These are phyloP conservation scores for Rhynchonema sp. DNA, from an alignment of 2,888 invertebrate species.

Conservation along the genomic window DNA sequence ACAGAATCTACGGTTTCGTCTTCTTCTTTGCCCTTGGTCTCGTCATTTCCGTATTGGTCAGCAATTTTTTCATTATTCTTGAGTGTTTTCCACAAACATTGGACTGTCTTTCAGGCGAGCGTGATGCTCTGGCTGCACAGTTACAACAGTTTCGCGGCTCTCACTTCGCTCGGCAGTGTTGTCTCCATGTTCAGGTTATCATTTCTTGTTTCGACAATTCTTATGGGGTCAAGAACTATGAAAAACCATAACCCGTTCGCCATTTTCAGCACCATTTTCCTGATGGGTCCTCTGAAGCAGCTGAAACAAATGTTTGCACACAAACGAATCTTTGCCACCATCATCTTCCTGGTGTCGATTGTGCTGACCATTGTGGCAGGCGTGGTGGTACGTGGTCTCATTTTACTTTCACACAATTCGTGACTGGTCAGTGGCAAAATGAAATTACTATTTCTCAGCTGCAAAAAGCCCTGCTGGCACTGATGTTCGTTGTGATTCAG, in stretches of 20 bases:
- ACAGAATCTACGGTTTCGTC: conserved; percentile 60
- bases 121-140: conserved; percentile 19
- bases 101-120: conserved; percentile 19
- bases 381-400: neutral
- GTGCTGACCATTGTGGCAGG: conserved; percentile 18
- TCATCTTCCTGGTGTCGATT: conserved; percentile 48
- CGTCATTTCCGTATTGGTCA: conserved; percentile 49
- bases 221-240: neutral
- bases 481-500: conserved; percentile 62
- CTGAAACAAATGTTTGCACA: conserved; percentile 70
- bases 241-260: neutral
- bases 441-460: conserved; percentile 18
- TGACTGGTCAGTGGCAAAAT: neutral
- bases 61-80: neutral
- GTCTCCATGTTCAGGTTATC: conserved; percentile 44
- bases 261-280: conserved; percentile 55
- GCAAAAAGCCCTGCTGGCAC: conserved; percentile 15
- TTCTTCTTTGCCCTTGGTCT: conserved; percentile 60
- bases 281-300: conserved; percentile 76
- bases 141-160: conserved; percentile 44
- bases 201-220: no score
- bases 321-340: conserved; percentile 57
- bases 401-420: neutral
- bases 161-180: conserved; percentile 62
- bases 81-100: neutral